Evolutionary conservation across 2,113 vertebrate species (phyloP), one percentile per base, ranked within the genome.

Genomic region (Dendrocopos noguchii): DNA sequence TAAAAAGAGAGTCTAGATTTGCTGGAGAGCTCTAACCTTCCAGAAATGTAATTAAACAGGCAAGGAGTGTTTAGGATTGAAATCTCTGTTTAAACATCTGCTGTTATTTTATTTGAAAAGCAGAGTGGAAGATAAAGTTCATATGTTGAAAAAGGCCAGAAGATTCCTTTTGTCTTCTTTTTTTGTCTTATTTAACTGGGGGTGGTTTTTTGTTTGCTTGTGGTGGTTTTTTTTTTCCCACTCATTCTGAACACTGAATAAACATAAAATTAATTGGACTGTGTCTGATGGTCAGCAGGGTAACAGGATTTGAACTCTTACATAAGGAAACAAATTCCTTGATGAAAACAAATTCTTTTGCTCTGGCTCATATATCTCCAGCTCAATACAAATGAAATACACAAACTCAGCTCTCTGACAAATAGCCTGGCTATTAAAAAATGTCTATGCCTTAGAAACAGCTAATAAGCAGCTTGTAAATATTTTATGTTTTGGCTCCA

Each of bases 21-120:
- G 47, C 34, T 80, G 68, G 84, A 84, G 46, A 91, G 79, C 78
- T 68, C 47, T 34, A 90, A 75, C 50, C 79, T 92, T 91, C 84
- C 82, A 95, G 87, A 94, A 87, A 90, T 72, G 44, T 92, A 83
- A 92, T 91, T 94, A 96, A 96, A 91, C 47, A 91, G 55, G 50
- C 90, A 81, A 85, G 25, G 34, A 78, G 65, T 46, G 90, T 86
- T 94, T 88, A 73, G 87, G 63, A 15, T 31, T 91, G 87, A 82
- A 94, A 93, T 88, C 47, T 80, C 84, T 90, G 55, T 81, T 92
- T 88, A 95, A 90, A 94, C 87, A 94, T 94, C 91, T 33, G 3
- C 61, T 72, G 27, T 55, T 78, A 44, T 66, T 90, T 74, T 87
- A 80, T 80, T 94, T 84, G 84, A 80, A n/a, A 80, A 94, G 53